These are phyloP conservation scores for Catharus bicknelli DNA, from an alignment of 2,113 vertebrate genomes.

Conservation along the genomic window DNA sequence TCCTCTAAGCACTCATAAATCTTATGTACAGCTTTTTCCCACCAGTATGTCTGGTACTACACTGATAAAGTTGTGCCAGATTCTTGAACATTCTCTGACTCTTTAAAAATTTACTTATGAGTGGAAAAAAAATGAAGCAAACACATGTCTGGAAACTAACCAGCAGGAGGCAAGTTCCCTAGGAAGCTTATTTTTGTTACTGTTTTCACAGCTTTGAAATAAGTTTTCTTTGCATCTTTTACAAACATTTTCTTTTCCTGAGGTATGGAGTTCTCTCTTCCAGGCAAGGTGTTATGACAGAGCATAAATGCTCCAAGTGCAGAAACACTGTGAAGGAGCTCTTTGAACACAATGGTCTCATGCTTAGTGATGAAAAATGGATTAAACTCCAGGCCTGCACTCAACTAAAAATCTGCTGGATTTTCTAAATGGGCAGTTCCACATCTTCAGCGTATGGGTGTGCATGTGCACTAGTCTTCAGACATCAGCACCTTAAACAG, in stretches of 20 bases:
- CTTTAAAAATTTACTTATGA: background rate
- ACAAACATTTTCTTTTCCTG: slow-evolving; percentile 21
- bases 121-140: background rate
- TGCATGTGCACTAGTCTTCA: background rate
- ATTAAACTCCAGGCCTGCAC: background rate
- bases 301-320: background rate
- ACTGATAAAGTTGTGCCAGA: background rate
- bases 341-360: background rate
- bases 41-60: background rate
- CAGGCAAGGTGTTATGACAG: background rate
- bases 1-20: background rate
- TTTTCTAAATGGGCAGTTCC: background rate
- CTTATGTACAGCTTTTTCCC: background rate
- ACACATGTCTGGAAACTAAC: background rate
- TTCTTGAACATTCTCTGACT: background rate
- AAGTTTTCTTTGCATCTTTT: background rate
- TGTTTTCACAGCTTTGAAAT: slow-evolving; percentile 38
- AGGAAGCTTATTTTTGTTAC: background rate
- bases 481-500: background rate
- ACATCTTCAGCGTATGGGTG: background rate
- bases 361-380: background rate
- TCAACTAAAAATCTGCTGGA: background rate
- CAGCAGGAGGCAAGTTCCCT: slow-evolving; percentile 43
- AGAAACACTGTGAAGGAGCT: background rate
- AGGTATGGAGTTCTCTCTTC: background rate